Conservation (phyloP, 2,888 invertebrate genomes). For the Pycnomerus fuliginosus region DNA sequence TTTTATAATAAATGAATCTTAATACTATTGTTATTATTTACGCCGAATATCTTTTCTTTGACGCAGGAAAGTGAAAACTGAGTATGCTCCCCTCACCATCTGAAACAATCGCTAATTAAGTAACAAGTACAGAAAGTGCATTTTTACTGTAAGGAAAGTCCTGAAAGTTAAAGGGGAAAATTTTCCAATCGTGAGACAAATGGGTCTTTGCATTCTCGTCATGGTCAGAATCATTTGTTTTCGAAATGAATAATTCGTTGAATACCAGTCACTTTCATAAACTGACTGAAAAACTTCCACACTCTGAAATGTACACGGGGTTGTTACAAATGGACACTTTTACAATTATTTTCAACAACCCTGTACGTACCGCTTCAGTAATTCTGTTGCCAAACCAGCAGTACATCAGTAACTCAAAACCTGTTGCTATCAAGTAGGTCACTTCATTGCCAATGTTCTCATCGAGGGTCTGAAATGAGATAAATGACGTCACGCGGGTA, state of each 20-base stretch:
- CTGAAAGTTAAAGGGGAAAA: constrained; percentile 28
- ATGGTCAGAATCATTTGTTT: constrained; percentile 29
- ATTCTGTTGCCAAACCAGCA: constrained; percentile 29
- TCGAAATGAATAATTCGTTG: constrained; percentile 18
- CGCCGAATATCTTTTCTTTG: constrained; percentile 12
- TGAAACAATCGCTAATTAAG: constrained; percentile 9
- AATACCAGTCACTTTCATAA: constrained; percentile 27
- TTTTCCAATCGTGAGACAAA: constrained; percentile 33
- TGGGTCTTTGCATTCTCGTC: constrained; percentile 27
- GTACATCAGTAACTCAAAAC: constrained; percentile 26
- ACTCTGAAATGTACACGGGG: constrained; percentile 25
- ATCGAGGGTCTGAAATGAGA: constrained; percentile 17
- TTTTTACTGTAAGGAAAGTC: constrained; percentile 27
- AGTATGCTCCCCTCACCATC: constrained; percentile 27
- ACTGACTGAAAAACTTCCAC: constrained; percentile 15
- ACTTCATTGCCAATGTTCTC: constrained; percentile 25
- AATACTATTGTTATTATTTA: neutral
- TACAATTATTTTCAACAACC: too few species aligned
- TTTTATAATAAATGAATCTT: neutral
- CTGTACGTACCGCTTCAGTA: constrained; percentile 26
- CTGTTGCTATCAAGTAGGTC: constrained; percentile 21
- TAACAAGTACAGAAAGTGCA: constrained; percentile 4
- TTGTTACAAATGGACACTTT: too few species aligned
- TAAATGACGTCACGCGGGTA: too few species aligned
- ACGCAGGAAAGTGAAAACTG: constrained; percentile 26